Percentiles rank a stretch among this genome's conserved stretches.
Evolutionary conservation across 2,797 vertebrate species (phyloP).

Genomic region (Coilia nasus): DNA sequence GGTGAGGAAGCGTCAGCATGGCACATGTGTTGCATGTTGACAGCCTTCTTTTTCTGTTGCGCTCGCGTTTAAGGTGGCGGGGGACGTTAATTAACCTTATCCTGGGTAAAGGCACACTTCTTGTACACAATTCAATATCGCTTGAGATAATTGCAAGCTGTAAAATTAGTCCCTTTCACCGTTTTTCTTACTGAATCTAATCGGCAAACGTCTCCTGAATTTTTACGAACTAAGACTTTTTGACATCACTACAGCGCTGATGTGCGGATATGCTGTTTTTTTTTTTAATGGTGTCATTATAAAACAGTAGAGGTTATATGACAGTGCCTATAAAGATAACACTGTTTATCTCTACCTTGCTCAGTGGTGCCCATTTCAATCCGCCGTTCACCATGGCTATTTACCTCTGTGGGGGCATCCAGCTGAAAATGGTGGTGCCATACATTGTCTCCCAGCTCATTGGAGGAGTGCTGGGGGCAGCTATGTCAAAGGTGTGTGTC

Average conservation of each 20-base stretch:
- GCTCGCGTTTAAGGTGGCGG: neutral
- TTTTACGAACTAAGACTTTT: neutral
- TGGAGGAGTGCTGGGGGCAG: slow-evolving; percentile 84
- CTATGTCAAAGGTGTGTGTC: slow-evolving; percentile 83
- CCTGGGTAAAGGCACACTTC: too few relatives aligned
- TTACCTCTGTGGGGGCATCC: slow-evolving; percentile 82
- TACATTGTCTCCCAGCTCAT: slow-evolving; percentile 84
- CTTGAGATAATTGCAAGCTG: neutral
- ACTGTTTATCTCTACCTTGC: neutral
- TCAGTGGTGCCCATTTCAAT: slow-evolving; percentile 89
- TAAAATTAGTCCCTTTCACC: neutral
- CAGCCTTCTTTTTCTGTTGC: neutral
- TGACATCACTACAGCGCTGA: neutral
- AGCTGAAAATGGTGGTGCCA: slow-evolving; percentile 74
- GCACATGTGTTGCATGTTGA: neutral
- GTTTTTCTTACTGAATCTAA: neutral
- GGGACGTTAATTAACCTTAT: neutral
- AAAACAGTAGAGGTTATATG: neutral
- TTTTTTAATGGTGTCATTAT: neutral
- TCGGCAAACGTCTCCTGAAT: neutral
- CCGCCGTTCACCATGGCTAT: slow-evolving; percentile 82
- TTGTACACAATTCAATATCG: neutral
- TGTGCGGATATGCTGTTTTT: neutral
- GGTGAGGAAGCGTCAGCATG: slow-evolving; percentile 65
- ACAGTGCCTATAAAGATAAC: neutral